phyloP scores from a whole-genome alignment of 2,797 vertebrate genomes.

The Anomalospiza imberbis region DNA sequence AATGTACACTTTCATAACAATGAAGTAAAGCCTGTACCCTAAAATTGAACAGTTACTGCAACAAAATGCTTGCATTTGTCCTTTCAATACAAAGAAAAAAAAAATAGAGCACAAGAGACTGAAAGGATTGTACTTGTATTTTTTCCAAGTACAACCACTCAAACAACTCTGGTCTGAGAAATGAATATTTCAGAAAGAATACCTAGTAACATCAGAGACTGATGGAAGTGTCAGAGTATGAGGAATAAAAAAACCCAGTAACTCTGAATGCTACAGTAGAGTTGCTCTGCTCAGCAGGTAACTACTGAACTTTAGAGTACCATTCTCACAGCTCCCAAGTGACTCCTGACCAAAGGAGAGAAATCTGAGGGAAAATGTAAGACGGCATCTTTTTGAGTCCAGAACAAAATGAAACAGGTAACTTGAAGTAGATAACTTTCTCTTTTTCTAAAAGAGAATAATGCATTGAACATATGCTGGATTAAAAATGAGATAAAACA shows the following conservation, averaged over 20 bases:
- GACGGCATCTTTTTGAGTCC: not conserved
- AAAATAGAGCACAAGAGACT: not conserved
- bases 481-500: not conserved
- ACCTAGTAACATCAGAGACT: not conserved
- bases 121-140: not conserved
- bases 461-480: not conserved
- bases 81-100: not conserved
- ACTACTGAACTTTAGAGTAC: not conserved
- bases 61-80: not conserved
- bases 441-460: not conserved
- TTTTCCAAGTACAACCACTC: not conserved
- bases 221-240: not conserved
- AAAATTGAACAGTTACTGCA: not conserved
- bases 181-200: conserved; percentile 25
- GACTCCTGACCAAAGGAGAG: not conserved
- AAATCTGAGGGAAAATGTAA: not conserved
- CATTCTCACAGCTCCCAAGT: not conserved
- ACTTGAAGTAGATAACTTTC: not conserved
- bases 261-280: not conserved
- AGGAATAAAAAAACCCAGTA: not conserved
- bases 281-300: conserved; percentile 9
- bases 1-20: not conserved
- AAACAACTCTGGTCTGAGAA: not conserved
- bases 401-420: not conserved
- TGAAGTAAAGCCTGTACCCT: not conserved